Evolutionary conservation across 1,140 invertebrate genomes (phyloP), one percentile per base, ranked within the genome.

Genomic region (Sycophila sp.): DNA sequence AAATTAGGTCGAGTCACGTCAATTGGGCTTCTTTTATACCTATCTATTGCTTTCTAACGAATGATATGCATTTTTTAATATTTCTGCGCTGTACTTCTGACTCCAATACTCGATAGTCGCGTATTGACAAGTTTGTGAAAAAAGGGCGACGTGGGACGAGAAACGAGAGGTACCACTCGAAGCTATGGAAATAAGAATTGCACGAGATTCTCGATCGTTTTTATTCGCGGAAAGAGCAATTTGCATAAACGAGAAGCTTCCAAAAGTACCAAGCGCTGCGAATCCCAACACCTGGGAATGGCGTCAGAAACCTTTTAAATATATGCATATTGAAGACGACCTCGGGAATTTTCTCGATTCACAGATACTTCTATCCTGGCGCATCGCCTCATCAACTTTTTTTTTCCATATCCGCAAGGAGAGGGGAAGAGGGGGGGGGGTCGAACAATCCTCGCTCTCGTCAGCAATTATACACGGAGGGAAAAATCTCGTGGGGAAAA

Each of bases 401-500:
- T 70, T 49, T 72, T 55, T 53, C 73, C 62, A 67, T 72, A 60
- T 72, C 62, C 45, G 73, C 75, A 49, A 30, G 19, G 22, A 13
- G 63, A 69, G 64, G 40, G 59, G 65, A 67, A 22, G 56, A 38
- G 36, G 59, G 62, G 69, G n/a, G n/a, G n/a, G n/a, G n/a, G n/a
- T 24, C 42, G 24, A 22, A 47, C 17, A 42, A 40, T 22, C 22
- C 1, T n/a, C 22, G 15, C 11, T n/a, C 34, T 56, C 17, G 4
- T 59, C 15, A 13, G 24, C 17, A 32, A 0, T 30, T 47, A 34
- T 10, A 15, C 45, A 66, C 55, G 47, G 45, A 59, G 28, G 68
- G 64, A 67, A 71, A 69, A 38, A 40, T 60, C 26, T n/a, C 28
- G 34, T 32, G n/a, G n/a, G n/a, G n/a, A n/a, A n/a, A n/a, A n/a